Conservation (phyloP, 2,113 vertebrate species). For the Lutjanus erythropterus region DNA sequence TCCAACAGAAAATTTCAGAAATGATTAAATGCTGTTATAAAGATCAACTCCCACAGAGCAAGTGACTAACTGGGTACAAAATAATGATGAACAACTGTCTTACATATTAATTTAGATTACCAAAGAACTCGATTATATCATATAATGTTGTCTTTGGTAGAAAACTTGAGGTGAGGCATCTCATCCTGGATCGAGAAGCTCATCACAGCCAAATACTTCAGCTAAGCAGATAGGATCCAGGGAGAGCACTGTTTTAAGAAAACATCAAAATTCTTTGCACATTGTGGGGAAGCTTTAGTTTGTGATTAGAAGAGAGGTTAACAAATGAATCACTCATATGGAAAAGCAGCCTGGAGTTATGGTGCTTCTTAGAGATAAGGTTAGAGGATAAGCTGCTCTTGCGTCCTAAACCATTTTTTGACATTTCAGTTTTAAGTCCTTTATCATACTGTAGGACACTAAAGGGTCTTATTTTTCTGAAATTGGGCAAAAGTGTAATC, state of each 20-base stretch:
- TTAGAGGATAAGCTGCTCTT: constrained; percentile 52
- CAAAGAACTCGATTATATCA: not conserved
- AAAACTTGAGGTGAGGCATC: not conserved
- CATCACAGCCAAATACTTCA: constrained; percentile 7
- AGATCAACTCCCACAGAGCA: not conserved
- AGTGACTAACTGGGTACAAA: not conserved
- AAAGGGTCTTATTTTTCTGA: constrained; percentile 31
- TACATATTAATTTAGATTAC: constrained; percentile 23
- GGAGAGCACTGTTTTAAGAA: not conserved
- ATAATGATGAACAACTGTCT: not conserved
- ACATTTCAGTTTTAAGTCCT: constrained; percentile 38
- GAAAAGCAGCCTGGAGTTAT: constrained; percentile 57
- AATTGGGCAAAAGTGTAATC: constrained; percentile 6
- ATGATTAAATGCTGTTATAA: constrained; percentile 21
- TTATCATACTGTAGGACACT: constrained; percentile 43
- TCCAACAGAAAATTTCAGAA: not conserved
- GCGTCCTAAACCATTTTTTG: constrained; percentile 41
- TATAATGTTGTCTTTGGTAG: not conserved
- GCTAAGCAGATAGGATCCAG: not conserved
- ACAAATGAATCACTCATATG: constrained; percentile 58
- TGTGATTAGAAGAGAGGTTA: constrained; percentile 51
- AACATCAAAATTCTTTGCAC: constrained; percentile 37
- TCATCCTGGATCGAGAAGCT: not conserved
- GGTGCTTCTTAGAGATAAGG: constrained; percentile 60
- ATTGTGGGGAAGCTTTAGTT: constrained; percentile 22